Conservation (phyloP, 2,113 vertebrate species). For the Hemibagrus wyckioides region DNA sequence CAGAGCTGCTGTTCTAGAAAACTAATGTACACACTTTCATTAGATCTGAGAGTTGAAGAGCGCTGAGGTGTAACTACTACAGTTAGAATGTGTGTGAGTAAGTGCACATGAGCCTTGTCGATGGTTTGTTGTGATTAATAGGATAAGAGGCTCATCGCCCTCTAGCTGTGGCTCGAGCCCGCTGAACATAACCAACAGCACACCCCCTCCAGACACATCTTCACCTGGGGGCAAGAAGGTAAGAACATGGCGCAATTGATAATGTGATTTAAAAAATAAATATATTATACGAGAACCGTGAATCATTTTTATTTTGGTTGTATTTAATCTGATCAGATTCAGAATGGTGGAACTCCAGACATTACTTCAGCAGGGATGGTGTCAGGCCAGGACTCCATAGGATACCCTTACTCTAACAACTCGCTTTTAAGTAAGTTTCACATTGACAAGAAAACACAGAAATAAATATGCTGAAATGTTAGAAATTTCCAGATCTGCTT, state of each 20-base stretch:
- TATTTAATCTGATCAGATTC: slow-evolving; percentile 73
- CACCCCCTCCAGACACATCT: slow-evolving; percentile 90
- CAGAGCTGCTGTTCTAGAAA: background rate
- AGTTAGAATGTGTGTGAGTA: background rate
- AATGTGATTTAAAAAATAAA: background rate
- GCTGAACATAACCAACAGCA: slow-evolving; percentile 90
- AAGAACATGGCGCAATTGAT: background rate
- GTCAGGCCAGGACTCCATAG: slow-evolving; percentile 88
- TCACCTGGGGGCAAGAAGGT: slow-evolving; percentile 97
- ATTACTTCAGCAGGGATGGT: slow-evolving; percentile 84
- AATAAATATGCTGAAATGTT: background rate
- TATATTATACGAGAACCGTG: background rate
- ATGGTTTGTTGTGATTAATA: slow-evolving; percentile 51
- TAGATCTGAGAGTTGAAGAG: background rate
- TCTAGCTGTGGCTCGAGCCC: slow-evolving; percentile 98
- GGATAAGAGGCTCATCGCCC: slow-evolving; percentile 95
- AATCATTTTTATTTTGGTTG: background rate
- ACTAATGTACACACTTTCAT: background rate
- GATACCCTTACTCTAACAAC: slow-evolving; percentile 93
- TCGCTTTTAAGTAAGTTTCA: slow-evolving; percentile 85
- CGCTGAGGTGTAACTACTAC: background rate
- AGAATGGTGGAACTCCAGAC: slow-evolving; percentile 92
- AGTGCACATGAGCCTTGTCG: background rate
- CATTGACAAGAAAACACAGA: background rate
- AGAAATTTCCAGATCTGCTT: background rate